These are phyloP conservation scores for Acromyrmex echinatior DNA, from an alignment of 1,140 invertebrate genomes.

Conservation along the genomic window DNA sequence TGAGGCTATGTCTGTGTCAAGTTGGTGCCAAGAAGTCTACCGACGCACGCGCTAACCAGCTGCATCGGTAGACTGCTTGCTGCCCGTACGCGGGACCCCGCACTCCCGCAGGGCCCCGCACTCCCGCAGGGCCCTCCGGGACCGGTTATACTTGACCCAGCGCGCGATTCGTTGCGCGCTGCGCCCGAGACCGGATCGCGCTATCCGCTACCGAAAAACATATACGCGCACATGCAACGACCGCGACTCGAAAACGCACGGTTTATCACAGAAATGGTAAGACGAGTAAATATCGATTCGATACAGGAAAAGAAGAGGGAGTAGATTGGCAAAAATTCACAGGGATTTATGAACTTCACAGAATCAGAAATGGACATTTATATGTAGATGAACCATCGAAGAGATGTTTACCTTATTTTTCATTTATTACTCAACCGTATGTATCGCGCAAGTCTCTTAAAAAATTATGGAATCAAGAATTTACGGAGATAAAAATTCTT, in stretches of 20 bases:
- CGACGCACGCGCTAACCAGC: slow-evolving; percentile 74
- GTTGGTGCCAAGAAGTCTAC: slow-evolving; percentile 81
- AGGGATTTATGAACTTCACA: slow-evolving; percentile 21
- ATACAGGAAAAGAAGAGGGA: slow-evolving; percentile 13
- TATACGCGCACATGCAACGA: not conserved
- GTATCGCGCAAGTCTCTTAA: not conserved
- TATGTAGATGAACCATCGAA: slow-evolving; percentile 28
- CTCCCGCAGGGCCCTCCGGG: slow-evolving; percentile 67
- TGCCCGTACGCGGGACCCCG: slow-evolving; percentile 65
- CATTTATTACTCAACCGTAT: slow-evolving; percentile 28
- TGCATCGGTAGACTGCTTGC: slow-evolving; percentile 79
- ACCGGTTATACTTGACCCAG: slow-evolving; percentile 82
- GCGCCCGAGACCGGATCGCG: slow-evolving; percentile 42
- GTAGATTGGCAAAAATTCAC: slow-evolving; percentile 44
- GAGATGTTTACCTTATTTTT: not conserved
- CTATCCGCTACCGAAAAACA: slow-evolving; percentile 62
- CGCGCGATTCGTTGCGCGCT: slow-evolving; percentile 68
- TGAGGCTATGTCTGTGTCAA: slow-evolving; percentile 79
- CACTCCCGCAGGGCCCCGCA: slow-evolving; percentile 43
- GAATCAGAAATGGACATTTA: not conserved
- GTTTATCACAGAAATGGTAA: slow-evolving; percentile 46
- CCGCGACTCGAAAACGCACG: not conserved
- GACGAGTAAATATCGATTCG: slow-evolving; percentile 6
- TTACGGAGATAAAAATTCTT: not conserved
- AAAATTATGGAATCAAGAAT: slow-evolving; percentile 29